These are phyloP conservation scores for Keiferia lycopersicella DNA, from an alignment of 2,888 invertebrate genomes.

Conservation along the genomic window DNA sequence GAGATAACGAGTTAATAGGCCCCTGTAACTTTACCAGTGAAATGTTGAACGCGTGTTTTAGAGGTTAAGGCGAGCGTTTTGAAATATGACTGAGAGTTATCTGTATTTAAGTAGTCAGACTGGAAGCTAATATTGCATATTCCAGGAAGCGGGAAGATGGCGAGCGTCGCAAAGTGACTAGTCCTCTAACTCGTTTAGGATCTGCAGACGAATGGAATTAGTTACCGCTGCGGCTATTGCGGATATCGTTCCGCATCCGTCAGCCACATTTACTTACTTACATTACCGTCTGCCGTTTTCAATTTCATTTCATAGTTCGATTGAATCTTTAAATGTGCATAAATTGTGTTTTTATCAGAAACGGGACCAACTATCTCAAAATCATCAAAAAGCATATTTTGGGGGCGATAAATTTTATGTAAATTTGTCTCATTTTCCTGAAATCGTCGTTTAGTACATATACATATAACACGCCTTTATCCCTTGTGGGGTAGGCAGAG, in stretches of 20 bases:
- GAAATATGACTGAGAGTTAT: constrained; percentile 22
- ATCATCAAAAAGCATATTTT: too few relatives aligned
- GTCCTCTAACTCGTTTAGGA: constrained; percentile 69
- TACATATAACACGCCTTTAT: too few relatives aligned
- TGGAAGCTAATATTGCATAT: constrained; percentile 43
- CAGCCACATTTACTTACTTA: constrained; percentile 43
- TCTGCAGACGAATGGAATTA: constrained; percentile 75
- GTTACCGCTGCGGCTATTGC: constrained; percentile 70
- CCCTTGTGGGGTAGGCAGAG: too few relatives aligned
- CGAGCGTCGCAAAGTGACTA: constrained; percentile 49
- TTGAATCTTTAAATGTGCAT: too few relatives aligned
- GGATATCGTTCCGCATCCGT: constrained; percentile 75
- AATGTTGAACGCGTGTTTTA: constrained; percentile 41
- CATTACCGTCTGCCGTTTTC: constrained; percentile 39
- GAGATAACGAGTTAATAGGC: constrained; percentile 80
- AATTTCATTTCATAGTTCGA: background rate
- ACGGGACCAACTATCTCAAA: too few relatives aligned
- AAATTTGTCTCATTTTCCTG: too few relatives aligned
- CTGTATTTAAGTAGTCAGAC: constrained; percentile 25
- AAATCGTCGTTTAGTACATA: too few relatives aligned
- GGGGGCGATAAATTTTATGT: too few relatives aligned
- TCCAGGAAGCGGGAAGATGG: constrained; percentile 30
- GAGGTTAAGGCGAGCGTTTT: constrained; percentile 26
- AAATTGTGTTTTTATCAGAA: too few relatives aligned
- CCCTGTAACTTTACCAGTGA: constrained; percentile 60